Evolutionary conservation across 2,888 invertebrate genomes (phyloP).

Genomic region (Nasonovia ribisnigri): DNA sequence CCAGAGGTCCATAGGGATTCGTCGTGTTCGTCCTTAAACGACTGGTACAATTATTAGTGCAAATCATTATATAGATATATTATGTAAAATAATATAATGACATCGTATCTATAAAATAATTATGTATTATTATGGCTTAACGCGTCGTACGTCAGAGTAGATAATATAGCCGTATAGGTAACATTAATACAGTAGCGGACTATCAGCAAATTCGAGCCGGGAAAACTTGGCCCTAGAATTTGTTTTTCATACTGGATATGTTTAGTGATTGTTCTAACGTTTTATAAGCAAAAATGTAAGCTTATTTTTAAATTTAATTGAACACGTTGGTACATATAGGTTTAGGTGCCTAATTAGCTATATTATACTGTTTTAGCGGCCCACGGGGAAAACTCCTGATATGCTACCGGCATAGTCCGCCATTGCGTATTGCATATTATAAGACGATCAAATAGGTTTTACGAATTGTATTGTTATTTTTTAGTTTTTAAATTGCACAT

Average conservation of each 20-base stretch:
- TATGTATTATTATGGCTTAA: not conserved
- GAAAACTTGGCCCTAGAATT: too few species aligned
- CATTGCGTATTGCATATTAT: not conserved
- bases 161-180: not conserved
- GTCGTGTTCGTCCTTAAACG: not conserved
- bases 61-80: not conserved
- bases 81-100: not conserved
- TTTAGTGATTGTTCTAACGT: too few species aligned
- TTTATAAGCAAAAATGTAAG: too few species aligned
- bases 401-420: too few species aligned
- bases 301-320: too few species aligned
- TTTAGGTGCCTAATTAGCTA: too few species aligned
- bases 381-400: too few species aligned
- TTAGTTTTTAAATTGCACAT: not conserved
- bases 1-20: not conserved
- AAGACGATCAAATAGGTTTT: not conserved
- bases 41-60: not conserved
- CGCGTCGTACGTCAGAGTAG: not conserved
- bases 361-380: too few species aligned
- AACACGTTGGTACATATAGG: too few species aligned
- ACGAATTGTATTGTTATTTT: not conserved
- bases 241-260: too few species aligned
- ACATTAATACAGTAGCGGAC: not conserved
- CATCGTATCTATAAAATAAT: not conserved
- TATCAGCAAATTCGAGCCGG: too few species aligned